Evolutionary conservation across 2,888 invertebrate species (phyloP).

Genomic region (Nephrotoma guestfalica): DNA sequence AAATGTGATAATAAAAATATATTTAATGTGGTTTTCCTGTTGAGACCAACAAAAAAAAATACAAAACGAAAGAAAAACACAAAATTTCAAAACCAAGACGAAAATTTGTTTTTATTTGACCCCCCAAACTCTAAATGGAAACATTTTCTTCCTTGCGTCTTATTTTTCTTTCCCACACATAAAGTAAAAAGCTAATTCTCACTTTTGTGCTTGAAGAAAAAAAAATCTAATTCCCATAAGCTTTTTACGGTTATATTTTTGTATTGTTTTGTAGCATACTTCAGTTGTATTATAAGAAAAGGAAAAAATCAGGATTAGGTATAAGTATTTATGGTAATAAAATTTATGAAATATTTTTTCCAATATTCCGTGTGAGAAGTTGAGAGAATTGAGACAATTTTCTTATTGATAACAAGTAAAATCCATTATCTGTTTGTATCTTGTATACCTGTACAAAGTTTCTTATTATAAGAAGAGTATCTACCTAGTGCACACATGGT

Average conservation of each 20-base stretch:
- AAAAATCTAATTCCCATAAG: background rate
- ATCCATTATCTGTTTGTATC: background rate
- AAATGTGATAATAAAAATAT: background rate
- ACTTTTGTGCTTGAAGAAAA: background rate
- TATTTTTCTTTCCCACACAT: background rate
- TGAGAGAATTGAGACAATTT: background rate
- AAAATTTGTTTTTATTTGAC: background rate
- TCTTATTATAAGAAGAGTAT: background rate
- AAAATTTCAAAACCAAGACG: background rate
- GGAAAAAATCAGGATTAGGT: background rate
- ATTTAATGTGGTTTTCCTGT: background rate
- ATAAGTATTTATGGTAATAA: background rate
- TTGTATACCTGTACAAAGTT: background rate
- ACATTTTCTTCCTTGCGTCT: background rate
- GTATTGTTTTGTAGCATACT: background rate
- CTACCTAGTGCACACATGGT: background rate
- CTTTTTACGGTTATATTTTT: background rate
- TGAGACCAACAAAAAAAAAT: background rate
- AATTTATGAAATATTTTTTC: background rate
- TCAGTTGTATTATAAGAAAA: background rate
- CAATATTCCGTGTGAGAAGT: background rate
- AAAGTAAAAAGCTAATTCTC: background rate
- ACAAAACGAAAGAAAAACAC: background rate
- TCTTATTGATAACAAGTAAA: background rate
- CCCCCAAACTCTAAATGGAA: background rate